Evolutionary conservation across 2,888 invertebrate genomes (phyloP), one percentile per base, ranked within the genome.

Genomic region (Opisthograptis luteolata): DNA sequence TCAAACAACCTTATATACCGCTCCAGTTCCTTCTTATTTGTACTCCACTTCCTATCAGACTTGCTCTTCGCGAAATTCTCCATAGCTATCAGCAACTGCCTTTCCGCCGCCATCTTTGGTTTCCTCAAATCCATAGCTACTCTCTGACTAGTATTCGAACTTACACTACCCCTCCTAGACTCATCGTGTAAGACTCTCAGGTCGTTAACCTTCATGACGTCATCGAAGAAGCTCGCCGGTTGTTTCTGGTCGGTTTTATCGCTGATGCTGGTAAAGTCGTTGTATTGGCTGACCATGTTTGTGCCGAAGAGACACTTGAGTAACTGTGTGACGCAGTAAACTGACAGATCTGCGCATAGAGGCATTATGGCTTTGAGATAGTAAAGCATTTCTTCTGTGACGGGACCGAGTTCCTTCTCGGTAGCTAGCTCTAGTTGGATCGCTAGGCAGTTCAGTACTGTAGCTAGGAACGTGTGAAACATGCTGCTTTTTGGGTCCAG

Each of bases 1-100:
- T 99, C 98, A 86, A 99, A 98, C 68, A 98, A 91, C 64, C 97
- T 93, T 58, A 99, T 98, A 80, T 97, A 96, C 58, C 95, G 93
- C 64, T 95, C 94, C 70, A 90, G 68, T 50, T 91, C 91, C 31
- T 85, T 87, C 59, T 91, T 90, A 68, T 91, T 90, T 0, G 87
- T 86, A 46, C 84, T 84, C 88, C 89, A 90, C 35, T 91, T 91
- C 22, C 85, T 76, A 64, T 91, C 91, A 3, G 73, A 81, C 36
- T 84, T 84, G 53, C 88, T 88, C 64, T 84, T 90, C 0, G 84
- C 74, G 36, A 91, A 91, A 60, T 82, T 87, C 73, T 90, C 90
- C 80, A 90, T 78, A 0, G 77, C 79, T 0, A 86, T 83, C 60
- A 91, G 60, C 55, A 87, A 45, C 35, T 84, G 76, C 28, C 77